Evolutionary conservation across 2,888 invertebrate species (phyloP).

Genomic region (Tetanocera ferruginea): DNA sequence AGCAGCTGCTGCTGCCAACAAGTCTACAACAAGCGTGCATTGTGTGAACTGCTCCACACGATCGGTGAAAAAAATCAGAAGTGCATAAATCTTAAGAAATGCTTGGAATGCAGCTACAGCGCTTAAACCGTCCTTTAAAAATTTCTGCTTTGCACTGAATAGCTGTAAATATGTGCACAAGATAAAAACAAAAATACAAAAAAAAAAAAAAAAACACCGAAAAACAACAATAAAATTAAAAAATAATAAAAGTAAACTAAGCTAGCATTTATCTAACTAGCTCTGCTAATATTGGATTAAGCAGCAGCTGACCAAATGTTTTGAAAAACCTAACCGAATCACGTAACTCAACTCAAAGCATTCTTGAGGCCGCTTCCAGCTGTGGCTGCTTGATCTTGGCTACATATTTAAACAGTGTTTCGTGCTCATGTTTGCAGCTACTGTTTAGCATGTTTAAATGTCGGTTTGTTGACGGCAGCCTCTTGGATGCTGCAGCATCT

Average conservation of each 20-base stretch:
- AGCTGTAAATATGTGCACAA: not conserved
- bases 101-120: not conserved
- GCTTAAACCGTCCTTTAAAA: not conserved
- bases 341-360: slow-evolving; percentile 17
- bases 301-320: not conserved
- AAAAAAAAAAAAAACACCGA: too few relatives aligned
- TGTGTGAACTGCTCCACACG: not conserved
- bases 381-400: not conserved
- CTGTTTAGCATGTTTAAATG: slow-evolving; percentile 28
- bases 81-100: slow-evolving; percentile 18
- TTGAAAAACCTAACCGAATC: slow-evolving; percentile 18
- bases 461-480: not conserved
- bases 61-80: not conserved
- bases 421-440: slow-evolving; percentile 25
- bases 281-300: slow-evolving; percentile 23
- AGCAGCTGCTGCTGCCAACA: slow-evolving; percentile 19
- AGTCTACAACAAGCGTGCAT: not conserved
- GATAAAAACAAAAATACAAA: too few relatives aligned
- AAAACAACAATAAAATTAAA: too few relatives aligned
- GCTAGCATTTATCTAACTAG: not conserved
- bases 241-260: too few relatives aligned
- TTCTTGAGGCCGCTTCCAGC: not conserved
- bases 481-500: not conserved
- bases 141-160: not conserved
- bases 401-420: not conserved